These are phyloP conservation scores for Tapirus indicus DNA, from an alignment of 2,797 vertebrate genomes.

Conservation along the genomic window DNA sequence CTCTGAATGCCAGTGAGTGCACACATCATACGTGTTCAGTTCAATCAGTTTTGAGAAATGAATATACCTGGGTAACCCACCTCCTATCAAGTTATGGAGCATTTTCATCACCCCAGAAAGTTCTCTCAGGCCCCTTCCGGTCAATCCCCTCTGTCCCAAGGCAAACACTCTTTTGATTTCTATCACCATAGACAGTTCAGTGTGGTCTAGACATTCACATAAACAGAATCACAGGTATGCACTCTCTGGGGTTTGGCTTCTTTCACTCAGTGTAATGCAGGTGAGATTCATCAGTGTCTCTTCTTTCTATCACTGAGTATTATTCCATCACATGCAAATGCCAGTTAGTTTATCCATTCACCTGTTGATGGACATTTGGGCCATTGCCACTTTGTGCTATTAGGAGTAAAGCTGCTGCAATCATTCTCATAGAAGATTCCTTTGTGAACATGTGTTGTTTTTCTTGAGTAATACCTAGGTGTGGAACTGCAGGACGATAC, in stretches of 20 bases:
- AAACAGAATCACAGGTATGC: rapidly evolving
- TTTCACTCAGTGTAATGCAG: rapidly evolving
- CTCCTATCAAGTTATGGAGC: background rate
- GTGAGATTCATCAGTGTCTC: rapidly evolving
- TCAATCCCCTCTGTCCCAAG: background rate
- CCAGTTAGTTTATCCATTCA: rapidly evolving
- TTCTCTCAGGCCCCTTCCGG: background rate
- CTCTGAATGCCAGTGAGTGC: background rate
- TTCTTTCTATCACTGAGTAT: rapidly evolving
- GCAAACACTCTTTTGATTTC: background rate
- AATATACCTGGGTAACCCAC: rapidly evolving
- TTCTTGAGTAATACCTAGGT: background rate
- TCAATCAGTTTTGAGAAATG: background rate
- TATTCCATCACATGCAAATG: rapidly evolving
- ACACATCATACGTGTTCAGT: background rate
- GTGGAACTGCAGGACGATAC: background rate
- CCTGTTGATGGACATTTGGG: rapidly evolving
- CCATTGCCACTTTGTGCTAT: background rate
- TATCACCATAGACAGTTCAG: background rate
- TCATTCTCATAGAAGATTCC: background rate
- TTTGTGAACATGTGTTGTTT: background rate
- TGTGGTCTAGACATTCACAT: rapidly evolving
- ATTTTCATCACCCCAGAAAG: background rate
- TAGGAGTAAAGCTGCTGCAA: background rate
- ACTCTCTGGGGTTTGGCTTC: background rate